Conservation (phyloP, 2,113 vertebrate genomes). For the Cyanistes caeruleus region DNA sequence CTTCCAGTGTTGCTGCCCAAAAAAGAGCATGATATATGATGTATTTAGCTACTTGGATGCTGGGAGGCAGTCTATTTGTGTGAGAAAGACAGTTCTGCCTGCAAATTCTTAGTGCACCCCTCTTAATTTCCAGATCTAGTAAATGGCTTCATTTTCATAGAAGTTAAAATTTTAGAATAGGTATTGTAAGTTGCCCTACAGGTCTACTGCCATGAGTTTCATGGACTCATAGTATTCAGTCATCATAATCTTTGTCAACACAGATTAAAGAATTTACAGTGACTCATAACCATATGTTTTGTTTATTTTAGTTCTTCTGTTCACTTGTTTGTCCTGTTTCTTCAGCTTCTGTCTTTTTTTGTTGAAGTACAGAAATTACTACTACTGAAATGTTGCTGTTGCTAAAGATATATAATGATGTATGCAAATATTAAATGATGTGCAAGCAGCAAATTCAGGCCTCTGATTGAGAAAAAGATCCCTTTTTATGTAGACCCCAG, state of each 20-base stretch:
- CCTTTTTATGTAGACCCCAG: neutral
- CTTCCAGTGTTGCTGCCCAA: neutral
- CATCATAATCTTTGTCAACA: conserved; percentile 5
- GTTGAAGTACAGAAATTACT: neutral
- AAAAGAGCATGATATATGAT: neutral
- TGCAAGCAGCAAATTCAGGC: neutral
- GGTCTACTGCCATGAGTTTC: neutral
- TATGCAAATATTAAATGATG: neutral
- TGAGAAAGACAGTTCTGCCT: neutral
- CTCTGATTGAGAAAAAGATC: neutral
- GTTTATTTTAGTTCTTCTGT: conserved; percentile 23
- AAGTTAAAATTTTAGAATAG: neutral
- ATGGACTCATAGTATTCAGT: neutral
- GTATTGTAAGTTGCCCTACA: neutral
- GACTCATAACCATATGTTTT: conserved; percentile 19
- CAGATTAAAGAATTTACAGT: neutral
- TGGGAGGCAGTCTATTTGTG: neutral
- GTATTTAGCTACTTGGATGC: neutral
- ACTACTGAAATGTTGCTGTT: neutral
- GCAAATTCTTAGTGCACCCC: neutral
- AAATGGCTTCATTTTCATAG: neutral
- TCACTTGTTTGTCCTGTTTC: conserved; percentile 22
- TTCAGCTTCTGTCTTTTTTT: neutral
- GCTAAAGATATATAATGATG: neutral
- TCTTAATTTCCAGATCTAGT: neutral